A percentile compares a stretch with the other conserved stretches of the same genome.
Conservation (phyloP, 2,113 vertebrate genomes). For the Nannospalax galili region DNA sequence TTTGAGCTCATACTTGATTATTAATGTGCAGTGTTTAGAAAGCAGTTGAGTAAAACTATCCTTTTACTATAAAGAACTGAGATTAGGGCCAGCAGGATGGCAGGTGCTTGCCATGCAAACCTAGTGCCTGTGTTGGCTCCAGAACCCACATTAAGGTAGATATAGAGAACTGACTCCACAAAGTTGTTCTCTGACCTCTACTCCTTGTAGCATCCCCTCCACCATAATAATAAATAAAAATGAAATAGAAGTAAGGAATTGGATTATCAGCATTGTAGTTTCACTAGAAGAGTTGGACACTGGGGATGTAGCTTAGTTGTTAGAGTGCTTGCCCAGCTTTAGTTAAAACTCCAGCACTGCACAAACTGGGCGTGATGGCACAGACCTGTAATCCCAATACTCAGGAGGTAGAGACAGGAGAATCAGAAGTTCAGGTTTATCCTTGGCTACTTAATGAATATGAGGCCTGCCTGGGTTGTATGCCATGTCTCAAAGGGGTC, state of each 20-base stretch:
- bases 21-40: conserved; percentile 18
- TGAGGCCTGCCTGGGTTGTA: neutral
- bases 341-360: neutral
- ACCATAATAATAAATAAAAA: neutral
- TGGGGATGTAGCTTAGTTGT: neutral
- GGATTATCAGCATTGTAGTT: neutral
- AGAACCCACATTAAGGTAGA: neutral
- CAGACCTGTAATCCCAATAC: neutral
- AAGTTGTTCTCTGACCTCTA: neutral
- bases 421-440: neutral
- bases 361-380: neutral
- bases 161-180: neutral
- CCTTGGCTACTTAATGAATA: neutral
- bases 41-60: neutral
- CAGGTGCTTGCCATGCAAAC: neutral
- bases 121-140: neutral
- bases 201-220: neutral
- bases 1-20: conserved; percentile 18
- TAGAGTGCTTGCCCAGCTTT: neutral
- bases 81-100: neutral
- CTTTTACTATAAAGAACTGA: conserved; percentile 21
- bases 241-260: neutral
- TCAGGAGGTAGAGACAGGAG: neutral
- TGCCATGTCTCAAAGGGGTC: too few relatives aligned
- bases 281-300: neutral